Base-by-base conservation (phyloP, 2,888 invertebrate genomes). In the Eilema caniola region DNA sequence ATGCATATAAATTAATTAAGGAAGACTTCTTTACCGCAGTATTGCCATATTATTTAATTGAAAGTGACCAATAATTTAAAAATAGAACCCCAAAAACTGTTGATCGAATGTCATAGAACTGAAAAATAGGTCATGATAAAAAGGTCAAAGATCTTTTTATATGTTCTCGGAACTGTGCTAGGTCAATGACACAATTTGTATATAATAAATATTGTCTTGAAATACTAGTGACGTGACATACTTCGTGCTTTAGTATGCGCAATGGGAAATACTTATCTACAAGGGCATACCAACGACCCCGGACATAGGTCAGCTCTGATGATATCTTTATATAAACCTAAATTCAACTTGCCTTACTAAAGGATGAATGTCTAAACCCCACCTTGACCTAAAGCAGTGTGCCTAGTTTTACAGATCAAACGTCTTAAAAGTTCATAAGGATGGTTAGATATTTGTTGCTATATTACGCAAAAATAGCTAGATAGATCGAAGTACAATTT, bases 171-270 rank as follows among this genome's bases (percentile, higher is more conserved):
- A 47, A 47, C 47, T 47, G 5, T 47, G 47, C 7, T 47, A 47
- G 53, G 53, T 53, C n/a, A 53, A 53, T 53, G 53, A 53, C 53
- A 53, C 53, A 53, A 53, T 53, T 47, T 8, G 53, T 53, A 53
- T 10, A 53, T 41, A 33, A 4, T 33, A 3, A 2, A 14, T 47
- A 53, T n/a, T n/a, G 53, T n/a, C 53, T n/a, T 53, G 7, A 53
- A 53, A 53, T n/a, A 53, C 4, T 53, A 53, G 53, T 53, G 53
- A 53, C 33, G 33, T 37, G 1, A 5, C 53, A n/a, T 53, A 47
- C 5, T 20, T 47, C 1, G 47, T 47, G 53, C 47, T 7, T 20
- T 47, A 20, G 47, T 47, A 7, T 47, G 20, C 47, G 47, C 53
- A 53, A 53, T 8, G 20, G 8, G 53, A 53, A 53, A 53, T 20